Evolutionary conservation across 2,888 invertebrate species (phyloP).

Genomic region (Drosophila sordidapex): DNA sequence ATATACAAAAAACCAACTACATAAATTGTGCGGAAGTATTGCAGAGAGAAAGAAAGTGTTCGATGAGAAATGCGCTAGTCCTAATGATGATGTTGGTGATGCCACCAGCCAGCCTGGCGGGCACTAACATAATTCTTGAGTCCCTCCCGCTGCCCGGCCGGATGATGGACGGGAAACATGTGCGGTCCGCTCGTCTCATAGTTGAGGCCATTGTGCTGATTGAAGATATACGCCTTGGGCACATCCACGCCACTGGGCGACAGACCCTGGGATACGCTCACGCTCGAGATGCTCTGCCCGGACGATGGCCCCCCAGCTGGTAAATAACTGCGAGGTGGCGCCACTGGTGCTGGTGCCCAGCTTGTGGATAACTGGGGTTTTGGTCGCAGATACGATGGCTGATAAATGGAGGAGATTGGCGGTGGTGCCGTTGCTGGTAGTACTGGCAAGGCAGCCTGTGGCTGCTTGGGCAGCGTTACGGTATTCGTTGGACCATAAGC

Average conservation of each 20-base stretch:
- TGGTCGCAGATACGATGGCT: slow-evolving; percentile 61
- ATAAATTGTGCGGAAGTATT: not conserved
- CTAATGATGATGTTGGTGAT: slow-evolving; percentile 72
- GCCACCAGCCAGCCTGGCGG: slow-evolving; percentile 82
- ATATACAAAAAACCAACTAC: slow-evolving; percentile 7
- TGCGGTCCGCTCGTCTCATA: slow-evolving; percentile 84
- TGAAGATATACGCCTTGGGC: slow-evolving; percentile 84
- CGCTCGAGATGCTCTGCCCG: slow-evolving; percentile 57
- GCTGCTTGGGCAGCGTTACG: slow-evolving; percentile 59
- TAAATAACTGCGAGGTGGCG: slow-evolving; percentile 43
- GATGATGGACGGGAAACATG: slow-evolving; percentile 76
- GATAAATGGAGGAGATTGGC: slow-evolving; percentile 41
- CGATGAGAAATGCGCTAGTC: slow-evolving; percentile 22
- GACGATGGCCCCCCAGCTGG: slow-evolving; percentile 32
- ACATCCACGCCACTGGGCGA: slow-evolving; percentile 45
- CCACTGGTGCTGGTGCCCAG: slow-evolving; percentile 50
- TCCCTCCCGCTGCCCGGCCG: slow-evolving; percentile 47
- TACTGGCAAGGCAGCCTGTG: slow-evolving; percentile 31
- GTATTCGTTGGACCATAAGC: slow-evolving; percentile 76
- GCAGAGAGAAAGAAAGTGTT: not conserved
- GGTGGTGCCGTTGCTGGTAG: slow-evolving; percentile 14
- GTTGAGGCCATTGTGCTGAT: slow-evolving; percentile 84
- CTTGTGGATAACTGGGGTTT: slow-evolving; percentile 54
- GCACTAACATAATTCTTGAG: slow-evolving; percentile 78
- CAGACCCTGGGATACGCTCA: slow-evolving; percentile 60